Conservation (phyloP, 2,797 vertebrate genomes). For the Acrossocheilus fasciatus region DNA sequence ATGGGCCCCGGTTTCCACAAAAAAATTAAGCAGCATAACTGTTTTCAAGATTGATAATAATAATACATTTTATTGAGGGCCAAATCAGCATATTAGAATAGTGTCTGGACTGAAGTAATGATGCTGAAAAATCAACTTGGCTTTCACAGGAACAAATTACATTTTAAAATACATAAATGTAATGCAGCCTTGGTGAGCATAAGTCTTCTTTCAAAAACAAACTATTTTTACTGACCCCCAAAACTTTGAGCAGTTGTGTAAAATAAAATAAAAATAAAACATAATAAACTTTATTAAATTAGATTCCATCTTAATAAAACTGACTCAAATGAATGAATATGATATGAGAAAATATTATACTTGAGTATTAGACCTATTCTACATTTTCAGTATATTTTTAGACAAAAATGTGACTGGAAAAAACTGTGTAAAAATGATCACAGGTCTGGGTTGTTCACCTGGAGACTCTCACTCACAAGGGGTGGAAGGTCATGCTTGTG, state of each 20-base stretch:
- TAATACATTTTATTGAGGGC: background rate
- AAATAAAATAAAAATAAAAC: too few relatives aligned
- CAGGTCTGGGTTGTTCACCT: background rate
- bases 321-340: too few relatives aligned
- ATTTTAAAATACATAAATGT: background rate
- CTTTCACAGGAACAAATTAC: background rate
- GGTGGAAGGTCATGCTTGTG: slow-evolving; percentile 9
- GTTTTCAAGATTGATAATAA: background rate
- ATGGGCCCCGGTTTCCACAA: background rate
- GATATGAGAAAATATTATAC: too few relatives aligned
- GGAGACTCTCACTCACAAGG: background rate
- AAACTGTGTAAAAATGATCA: background rate
- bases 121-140: background rate
- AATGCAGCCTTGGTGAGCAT: too few relatives aligned
- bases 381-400: background rate
- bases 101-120: background rate
- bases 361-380: background rate
- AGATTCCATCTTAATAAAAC: background rate
- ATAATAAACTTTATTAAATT: background rate
- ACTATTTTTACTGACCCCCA: too few relatives aligned
- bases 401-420: background rate
- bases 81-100: background rate
- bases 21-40: background rate
- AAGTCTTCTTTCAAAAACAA: too few relatives aligned
- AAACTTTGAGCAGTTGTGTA: too few relatives aligned